These are phyloP conservation scores for Epistrophe grossulariae DNA, from an alignment of 2,888 invertebrate species.

Conservation along the genomic window DNA sequence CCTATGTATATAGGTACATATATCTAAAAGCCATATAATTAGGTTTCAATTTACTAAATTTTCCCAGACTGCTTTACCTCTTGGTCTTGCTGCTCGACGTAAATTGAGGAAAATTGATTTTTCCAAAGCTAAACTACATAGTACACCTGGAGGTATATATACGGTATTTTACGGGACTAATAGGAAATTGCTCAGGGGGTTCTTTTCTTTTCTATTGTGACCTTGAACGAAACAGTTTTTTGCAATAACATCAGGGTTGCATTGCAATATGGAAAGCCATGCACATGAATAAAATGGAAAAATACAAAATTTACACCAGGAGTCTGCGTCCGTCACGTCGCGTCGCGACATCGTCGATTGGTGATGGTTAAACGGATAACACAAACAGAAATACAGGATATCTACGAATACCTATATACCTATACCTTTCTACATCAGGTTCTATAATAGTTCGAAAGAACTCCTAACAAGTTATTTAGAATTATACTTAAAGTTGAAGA, in stretches of 20 bases:
- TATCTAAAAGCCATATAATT: constrained; percentile 52
- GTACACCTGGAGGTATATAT: not conserved
- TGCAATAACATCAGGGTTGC: constrained; percentile 44
- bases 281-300: constrained; percentile 28
- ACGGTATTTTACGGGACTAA: constrained; percentile 2
- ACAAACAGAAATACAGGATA: not conserved
- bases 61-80: constrained; percentile 31
- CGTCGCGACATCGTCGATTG: not conserved
- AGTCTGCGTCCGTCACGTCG: constrained; percentile 15
- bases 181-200: constrained; percentile 14
- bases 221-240: constrained; percentile 62
- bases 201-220: constrained; percentile 45
- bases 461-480: constrained; percentile 39
- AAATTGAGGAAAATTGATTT: constrained; percentile 70
- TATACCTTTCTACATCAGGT: constrained; percentile 8
- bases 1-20: not conserved
- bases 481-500: constrained; percentile 56
- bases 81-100: constrained; percentile 20
- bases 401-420: not conserved
- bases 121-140: constrained; percentile 31
- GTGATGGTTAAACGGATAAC: not conserved
- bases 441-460: constrained; percentile 18
- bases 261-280: constrained; percentile 46
- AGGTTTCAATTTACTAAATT: constrained; percentile 66
- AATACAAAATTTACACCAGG: not conserved